phyloP scores from a whole-genome alignment of 2,113 vertebrate species.

The Limanda limanda region DNA sequence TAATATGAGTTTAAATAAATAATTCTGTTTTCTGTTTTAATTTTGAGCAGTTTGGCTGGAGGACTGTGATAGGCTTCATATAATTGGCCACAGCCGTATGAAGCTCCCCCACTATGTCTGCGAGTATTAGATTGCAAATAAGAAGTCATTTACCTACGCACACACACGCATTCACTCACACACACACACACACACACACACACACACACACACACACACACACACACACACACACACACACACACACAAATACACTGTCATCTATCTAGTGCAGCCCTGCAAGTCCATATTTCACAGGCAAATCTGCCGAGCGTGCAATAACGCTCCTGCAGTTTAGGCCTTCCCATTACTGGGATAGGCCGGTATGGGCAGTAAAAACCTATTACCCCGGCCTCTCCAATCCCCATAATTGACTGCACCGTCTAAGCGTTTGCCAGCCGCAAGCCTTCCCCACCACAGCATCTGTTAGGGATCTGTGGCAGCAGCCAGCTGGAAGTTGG shows the following conservation, averaged over 20 bases:
- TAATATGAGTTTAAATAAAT: background rate
- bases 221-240: conserved; percentile 18
- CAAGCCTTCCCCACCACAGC: conserved; percentile 54
- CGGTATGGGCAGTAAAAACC: conserved; percentile 71
- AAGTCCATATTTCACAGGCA: conserved; percentile 76
- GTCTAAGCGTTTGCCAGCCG: conserved; percentile 56
- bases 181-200: conserved; percentile 7
- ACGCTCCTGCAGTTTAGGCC: conserved; percentile 61
- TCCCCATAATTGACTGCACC: conserved; percentile 76
- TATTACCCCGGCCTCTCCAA: conserved; percentile 69
- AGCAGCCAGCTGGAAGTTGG: conserved; percentile 48
- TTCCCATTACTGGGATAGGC: conserved; percentile 72
- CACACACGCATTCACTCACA: conserved; percentile 7
- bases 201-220: conserved; percentile 13
- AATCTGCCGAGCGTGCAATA: conserved; percentile 78
- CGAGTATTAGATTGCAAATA: conserved; percentile 55
- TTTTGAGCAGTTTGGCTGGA: background rate
- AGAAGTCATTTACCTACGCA: conserved; percentile 41
- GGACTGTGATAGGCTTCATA: conserved; percentile 7
- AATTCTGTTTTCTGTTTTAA: conserved; percentile 2
- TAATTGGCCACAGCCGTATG: conserved; percentile 6
- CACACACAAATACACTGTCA: conserved; percentile 24
- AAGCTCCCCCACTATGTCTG: conserved; percentile 10
- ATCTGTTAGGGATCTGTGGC: conserved; percentile 61
- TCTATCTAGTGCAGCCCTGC: conserved; percentile 48